Evolutionary conservation across 1,140 invertebrate genomes (phyloP), one percentile per base, ranked within the genome.

Genomic region (Riptortus pedestris): DNA sequence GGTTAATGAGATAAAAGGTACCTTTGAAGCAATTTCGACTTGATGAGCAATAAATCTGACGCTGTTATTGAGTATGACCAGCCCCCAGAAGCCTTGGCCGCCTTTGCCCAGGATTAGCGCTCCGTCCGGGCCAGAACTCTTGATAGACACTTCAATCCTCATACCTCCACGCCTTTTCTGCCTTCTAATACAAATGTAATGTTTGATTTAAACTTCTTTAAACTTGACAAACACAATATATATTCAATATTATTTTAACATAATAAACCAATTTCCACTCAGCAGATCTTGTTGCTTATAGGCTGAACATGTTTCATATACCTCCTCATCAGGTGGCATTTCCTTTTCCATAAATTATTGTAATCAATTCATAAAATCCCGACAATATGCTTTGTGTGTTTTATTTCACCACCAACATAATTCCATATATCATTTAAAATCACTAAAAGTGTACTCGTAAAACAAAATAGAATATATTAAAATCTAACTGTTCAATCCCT

Each of bases 181-280:
- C 18, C 61, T 18, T 18, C 61, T 47, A 12, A 28, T 20, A 16
- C 43, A 11, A 26, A 20, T 14, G 48, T 61, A 24, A 60, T 81
- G 71, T 87, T 87, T 69, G 81, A 79, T 73, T 88, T 86, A 62
- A 78, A 81, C 59, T 80, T 77, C 72, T 87, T 83, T 45, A 80
- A 80, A 74, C 81, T 80, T 69, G 78, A 77, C 70, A 80, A 82
- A 68, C 43, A 73, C 73, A 51, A 57, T 64, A n/a, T 28, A 61
- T 48, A 60, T 1, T 7, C 12, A 11, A 9, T 31, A 4, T 20
- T 18, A 29, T 9, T 11, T 45, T 14, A 29, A 60, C 38, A 43
- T 24, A 18, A 22, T 55, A 22, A 16, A 28, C 14, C 43, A 38
- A 14, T n/a, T n/a, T n/a, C n/a, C n/a, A n/a, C n/a, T n/a, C n/a